Evolutionary conservation across 2,888 invertebrate genomes (phyloP).

Genomic region (Acrobasis repandana): DNA sequence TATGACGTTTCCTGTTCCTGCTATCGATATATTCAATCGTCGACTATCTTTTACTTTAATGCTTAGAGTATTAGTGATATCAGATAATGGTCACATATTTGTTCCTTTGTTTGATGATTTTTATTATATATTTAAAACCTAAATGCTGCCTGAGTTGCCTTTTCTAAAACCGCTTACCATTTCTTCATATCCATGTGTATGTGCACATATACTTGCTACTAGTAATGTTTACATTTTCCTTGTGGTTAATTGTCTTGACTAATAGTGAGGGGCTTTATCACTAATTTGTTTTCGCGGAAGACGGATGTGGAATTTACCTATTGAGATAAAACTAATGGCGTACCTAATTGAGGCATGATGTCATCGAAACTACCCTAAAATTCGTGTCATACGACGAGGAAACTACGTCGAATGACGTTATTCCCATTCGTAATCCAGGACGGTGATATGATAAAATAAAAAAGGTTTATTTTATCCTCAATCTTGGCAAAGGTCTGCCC

Average conservation of each 20-base stretch:
- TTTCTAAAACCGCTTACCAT: neutral
- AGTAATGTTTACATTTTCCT: slow-evolving; percentile 8
- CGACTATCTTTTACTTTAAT: neutral
- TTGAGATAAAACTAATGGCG: slow-evolving; percentile 39
- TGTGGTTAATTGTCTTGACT: slow-evolving; percentile 10
- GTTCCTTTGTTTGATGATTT: slow-evolving; percentile 1
- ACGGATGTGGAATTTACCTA: slow-evolving; percentile 31
- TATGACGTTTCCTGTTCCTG: slow-evolving; percentile 63
- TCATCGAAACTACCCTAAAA: slow-evolving; percentile 38
- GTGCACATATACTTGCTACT: neutral
- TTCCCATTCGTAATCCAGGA: neutral
- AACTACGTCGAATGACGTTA: slow-evolving; percentile 9
- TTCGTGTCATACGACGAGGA: slow-evolving; percentile 3
- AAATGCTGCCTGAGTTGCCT: neutral
- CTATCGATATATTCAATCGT: slow-evolving; percentile 23
- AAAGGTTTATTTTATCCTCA: slow-evolving; percentile 8
- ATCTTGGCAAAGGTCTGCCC: slow-evolving; percentile 15
- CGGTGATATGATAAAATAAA: neutral
- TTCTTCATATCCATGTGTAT: neutral
- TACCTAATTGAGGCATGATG: slow-evolving; percentile 47
- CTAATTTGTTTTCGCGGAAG: slow-evolving; percentile 19
- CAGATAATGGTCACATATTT: neutral
- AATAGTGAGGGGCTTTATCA: slow-evolving; percentile 2
- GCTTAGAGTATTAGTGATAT: neutral
- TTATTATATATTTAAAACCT: neutral